These are phyloP conservation scores for Eupithecia abbreviata DNA, from an alignment of 2,888 invertebrate genomes.

Conservation along the genomic window DNA sequence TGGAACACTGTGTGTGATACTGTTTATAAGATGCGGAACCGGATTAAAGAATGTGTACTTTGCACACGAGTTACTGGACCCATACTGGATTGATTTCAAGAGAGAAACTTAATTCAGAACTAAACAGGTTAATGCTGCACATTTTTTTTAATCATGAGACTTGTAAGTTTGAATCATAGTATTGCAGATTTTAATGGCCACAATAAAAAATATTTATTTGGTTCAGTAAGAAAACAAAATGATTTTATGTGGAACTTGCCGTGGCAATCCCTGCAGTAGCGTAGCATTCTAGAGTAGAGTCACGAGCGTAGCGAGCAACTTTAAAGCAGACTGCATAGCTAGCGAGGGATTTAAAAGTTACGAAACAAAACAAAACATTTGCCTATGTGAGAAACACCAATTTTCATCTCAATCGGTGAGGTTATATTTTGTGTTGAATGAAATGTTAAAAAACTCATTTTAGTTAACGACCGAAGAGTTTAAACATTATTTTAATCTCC, in stretches of 20 bases:
- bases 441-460: background rate
- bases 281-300: too few species aligned
- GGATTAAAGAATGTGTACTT: constrained; percentile 51
- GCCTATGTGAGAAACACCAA: too few species aligned
- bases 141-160: background rate
- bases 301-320: too few species aligned
- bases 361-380: too few species aligned
- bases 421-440: background rate
- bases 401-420: too few species aligned
- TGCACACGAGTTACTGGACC: constrained; percentile 26
- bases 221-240: background rate
- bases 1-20: constrained; percentile 40
- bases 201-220: background rate
- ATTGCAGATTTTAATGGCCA: background rate
- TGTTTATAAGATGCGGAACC: constrained; percentile 59
- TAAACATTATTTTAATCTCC: too few species aligned
- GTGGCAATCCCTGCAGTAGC: too few species aligned
- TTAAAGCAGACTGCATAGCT: too few species aligned
- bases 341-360: too few species aligned
- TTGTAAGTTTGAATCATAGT: background rate
- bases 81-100: background rate
- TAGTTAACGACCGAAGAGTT: too few species aligned
- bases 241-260: background rate
- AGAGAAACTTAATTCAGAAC: background rate
- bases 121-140: background rate